Evolutionary conservation across 2,888 invertebrate genomes (phyloP).

Genomic region (Sarcophaga caerulescens): DNA sequence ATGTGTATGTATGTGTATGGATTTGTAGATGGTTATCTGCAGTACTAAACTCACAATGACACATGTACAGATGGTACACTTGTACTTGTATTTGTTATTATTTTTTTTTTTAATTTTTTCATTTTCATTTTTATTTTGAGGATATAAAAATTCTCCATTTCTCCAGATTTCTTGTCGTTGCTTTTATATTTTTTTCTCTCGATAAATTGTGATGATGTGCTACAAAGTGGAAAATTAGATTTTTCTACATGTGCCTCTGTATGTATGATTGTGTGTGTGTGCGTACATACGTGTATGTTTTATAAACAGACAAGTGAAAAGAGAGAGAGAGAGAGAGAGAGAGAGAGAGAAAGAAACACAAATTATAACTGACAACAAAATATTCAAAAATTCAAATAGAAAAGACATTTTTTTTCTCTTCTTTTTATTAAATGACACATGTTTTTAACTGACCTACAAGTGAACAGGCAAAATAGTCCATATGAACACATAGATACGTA

Average conservation of each 20-base stretch:
- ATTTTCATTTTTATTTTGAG: neutral
- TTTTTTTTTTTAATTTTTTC: no score
- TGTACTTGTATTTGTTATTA: no score
- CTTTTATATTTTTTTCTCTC: conserved; percentile 43
- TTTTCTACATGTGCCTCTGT: conserved; percentile 57
- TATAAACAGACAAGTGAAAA: no score
- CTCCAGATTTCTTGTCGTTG: conserved; percentile 59
- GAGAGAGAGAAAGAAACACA: no score
- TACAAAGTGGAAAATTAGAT: conserved; percentile 78
- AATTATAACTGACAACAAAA: conserved; percentile 19
- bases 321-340: no score
- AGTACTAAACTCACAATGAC: neutral
- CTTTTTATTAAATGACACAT: conserved; percentile 21
- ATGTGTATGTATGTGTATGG: neutral
- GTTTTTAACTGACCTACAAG: conserved; percentile 22
- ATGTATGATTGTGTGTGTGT: neutral
- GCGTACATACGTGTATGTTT: neutral
- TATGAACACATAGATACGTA: neutral
- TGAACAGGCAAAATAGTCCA: neutral
- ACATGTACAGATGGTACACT: neutral
- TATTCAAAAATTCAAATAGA: conserved; percentile 27
- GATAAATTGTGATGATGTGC: conserved; percentile 74
- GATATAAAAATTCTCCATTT: conserved; percentile 34
- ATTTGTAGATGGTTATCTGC: conserved; percentile 2
- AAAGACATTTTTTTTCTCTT: neutral